Base-by-base conservation (phyloP, 2,113 vertebrate species). In the Stigmatopora nigra region DNA sequence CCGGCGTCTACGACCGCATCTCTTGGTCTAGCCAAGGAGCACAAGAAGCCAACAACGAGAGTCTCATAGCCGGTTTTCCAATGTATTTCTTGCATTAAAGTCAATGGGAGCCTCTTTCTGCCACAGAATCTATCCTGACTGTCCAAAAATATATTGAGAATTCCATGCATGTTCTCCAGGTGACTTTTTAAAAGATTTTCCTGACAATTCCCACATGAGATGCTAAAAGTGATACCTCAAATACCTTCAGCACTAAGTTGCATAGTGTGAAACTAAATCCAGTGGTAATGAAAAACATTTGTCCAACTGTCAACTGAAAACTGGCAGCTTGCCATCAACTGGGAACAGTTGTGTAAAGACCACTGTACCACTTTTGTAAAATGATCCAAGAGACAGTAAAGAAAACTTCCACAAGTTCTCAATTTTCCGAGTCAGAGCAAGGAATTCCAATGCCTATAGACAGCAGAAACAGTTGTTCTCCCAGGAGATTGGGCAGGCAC, bases 391-490 rank as follows among this genome's bases (percentile, higher is more conserved):
- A 72, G 78, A 80, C 78, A 78, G 76, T 75, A 86, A 77, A 83
- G 79, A 85, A 85, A 82, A 84, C 81, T 78, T 81, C 78, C 80
- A 79, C 38, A 65, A 61, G 1, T 77, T 70, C 67, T 79, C 73
- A 48, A 58, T 64, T 67, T 63, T 66, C 68, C 65, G n/a, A 65
- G 67, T 61, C 64, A 59, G 78, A 63, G 76, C 64, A 63, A 85
- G 75, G 83, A 86, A 87, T 86, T 85, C 72, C 68, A 17, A 62
- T 80, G 80, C 77, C 78, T 80, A 78, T 68, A 81, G 73, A 67
- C 67, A 48, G 68, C 67, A 75, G 77, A 72, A 67, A 73, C 87
- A 90, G 85, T 90, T 89, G 87, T 87, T 88, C 84, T 82, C 83
- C 78, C 72, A 76, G 41, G 81, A 79, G 78, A 76, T 70, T 51